Conservation (phyloP, 2,113 vertebrate genomes). For the Chionis minor region DNA sequence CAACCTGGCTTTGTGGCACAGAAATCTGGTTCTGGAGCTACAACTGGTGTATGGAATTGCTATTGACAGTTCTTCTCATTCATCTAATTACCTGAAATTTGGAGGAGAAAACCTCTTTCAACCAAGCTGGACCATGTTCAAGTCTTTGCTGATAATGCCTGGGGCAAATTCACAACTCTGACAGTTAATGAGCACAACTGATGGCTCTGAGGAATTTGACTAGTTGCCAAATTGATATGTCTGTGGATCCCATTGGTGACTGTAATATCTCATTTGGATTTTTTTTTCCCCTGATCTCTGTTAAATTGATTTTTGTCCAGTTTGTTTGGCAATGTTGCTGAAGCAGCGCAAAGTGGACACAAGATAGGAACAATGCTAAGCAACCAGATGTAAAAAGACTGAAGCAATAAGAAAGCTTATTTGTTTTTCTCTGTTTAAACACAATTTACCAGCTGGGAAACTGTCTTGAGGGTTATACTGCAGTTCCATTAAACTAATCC, state of each 20-base stretch:
- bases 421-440: conserved; percentile 47
- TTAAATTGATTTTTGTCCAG: conserved; percentile 28
- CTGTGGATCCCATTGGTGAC: background rate
- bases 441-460: conserved; percentile 1
- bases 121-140: background rate
- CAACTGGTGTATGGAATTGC: background rate
- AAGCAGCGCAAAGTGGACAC: background rate
- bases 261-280: background rate
- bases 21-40: background rate
- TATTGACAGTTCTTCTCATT: background rate
- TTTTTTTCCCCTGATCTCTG: background rate
- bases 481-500: conserved; percentile 40
- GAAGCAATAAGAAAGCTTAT: background rate
- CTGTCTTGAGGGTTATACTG: background rate
- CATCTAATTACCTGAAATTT: background rate
- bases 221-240: conserved; percentile 24
- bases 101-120: background rate
- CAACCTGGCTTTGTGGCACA: background rate
- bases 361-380: conserved; percentile 22
- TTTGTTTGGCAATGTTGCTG: background rate
- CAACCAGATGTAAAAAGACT: conserved; percentile 18
- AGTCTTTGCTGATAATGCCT: background rate
- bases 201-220: conserved; percentile 16
- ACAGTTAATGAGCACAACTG: background rate
- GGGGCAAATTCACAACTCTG: background rate